Evolutionary conservation across 2,113 vertebrate genomes (phyloP), one percentile per base, ranked within the genome.

Genomic region (Thunnus thynnus): DNA sequence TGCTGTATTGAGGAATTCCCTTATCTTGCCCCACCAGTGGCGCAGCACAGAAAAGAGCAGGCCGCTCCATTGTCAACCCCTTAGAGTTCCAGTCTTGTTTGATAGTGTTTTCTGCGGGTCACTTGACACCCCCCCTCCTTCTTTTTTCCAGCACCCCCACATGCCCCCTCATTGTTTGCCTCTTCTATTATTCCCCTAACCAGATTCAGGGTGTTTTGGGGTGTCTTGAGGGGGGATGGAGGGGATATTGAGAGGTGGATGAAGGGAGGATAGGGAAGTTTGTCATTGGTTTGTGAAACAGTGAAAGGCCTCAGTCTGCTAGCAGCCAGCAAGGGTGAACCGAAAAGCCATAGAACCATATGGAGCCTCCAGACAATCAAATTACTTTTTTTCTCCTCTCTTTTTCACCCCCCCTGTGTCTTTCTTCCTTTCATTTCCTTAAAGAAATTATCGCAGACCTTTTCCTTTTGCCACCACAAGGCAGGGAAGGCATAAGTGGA

Each of bases 21-120:
- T 96, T 96, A 96, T 96, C 95, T 95, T 86, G 73, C 93, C 88
- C 91, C 89, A 92, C 86, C 94, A 95, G 95, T 93, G 83, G 89
- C 58, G 83, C 76, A 56, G 86, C 88, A 82, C 72, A 94, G 94
- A 95, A 95, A 94, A 94, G 93, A 95, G 90, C 91, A 92, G 91
- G 84, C 90, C 75, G 78, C 78, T 78, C 93, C 84, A 94, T 96
- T 95, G 95, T 94, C 88, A 88, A 84, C 71, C 90, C 82, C 87
- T 91, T 86, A 91, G 93, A 93, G 92, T 90, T 88, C 86, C 88
- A 93, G 93, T 90, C 92, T 92, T 94, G 94, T 93, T 94, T 94
- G 93, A 92, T 94, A 91, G 89, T 93, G 90, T 93, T 95, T 95
- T 94, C 92, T 91, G 92, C 47, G 94, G 93, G 93, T 94, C 93